Conservation (phyloP, 2,797 vertebrate genomes). For the Enteromius paludinosus region DNA sequence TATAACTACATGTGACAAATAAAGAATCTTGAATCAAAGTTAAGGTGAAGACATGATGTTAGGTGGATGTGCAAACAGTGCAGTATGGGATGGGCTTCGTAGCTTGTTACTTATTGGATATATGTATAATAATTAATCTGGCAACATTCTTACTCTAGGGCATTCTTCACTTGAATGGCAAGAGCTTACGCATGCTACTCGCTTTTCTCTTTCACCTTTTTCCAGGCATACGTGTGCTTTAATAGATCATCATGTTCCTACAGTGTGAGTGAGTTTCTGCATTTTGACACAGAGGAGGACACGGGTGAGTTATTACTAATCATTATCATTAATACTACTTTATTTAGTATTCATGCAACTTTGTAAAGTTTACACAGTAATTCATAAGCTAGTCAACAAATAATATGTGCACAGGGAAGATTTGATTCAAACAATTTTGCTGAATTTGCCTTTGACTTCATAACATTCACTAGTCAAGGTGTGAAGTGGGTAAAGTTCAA, state of each 20-base stretch:
- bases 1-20: too few relatives aligned
- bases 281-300: not conserved
- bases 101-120: conserved; percentile 80
- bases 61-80: conserved; percentile 60
- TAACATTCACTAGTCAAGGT: conserved; percentile 21
- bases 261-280: not conserved
- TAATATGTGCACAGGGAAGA: not conserved
- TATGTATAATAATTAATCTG: conserved; percentile 80
- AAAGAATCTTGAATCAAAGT: too few relatives aligned
- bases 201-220: conserved; percentile 10
- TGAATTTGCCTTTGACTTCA: conserved; percentile 26
- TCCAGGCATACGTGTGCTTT: not conserved
- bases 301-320: not conserved
- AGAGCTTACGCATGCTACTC: not conserved
- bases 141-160: conserved; percentile 67
- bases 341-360: not conserved
- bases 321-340: conserved; percentile 1
- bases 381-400: not conserved
- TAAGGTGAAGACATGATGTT: conserved; percentile 27
- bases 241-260: not conserved
- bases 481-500: conserved; percentile 48
- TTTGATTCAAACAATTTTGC: conserved; percentile 22
- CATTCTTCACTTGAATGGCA: conserved; percentile 29
- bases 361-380: not conserved
- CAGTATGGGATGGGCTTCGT: conserved; percentile 62